Conservation (phyloP, 2,113 vertebrate species). For the Phaethornis superciliosus region DNA sequence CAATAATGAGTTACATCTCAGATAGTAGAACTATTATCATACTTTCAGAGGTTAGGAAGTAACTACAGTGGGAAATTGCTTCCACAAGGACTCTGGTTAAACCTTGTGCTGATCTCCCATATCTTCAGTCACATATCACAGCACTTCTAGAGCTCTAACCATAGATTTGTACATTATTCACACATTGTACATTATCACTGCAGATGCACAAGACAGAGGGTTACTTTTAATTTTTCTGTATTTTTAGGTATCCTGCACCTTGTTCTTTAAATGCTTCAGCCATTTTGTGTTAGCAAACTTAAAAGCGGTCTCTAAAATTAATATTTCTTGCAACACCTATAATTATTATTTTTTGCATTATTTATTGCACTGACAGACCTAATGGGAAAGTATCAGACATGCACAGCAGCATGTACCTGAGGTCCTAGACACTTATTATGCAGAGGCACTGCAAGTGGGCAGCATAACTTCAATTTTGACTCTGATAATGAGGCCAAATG, state of each 20-base stretch:
- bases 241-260: neutral
- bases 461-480: neutral
- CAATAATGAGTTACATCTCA: neutral
- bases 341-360: neutral
- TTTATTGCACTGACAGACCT: neutral
- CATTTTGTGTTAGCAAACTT: neutral
- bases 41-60: neutral
- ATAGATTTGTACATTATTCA: neutral
- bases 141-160: neutral
- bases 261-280: neutral
- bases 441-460: accelerated
- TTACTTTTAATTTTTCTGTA: neutral
- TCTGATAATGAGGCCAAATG: neutral
- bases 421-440: neutral
- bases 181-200: neutral
- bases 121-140: neutral
- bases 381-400: neutral
- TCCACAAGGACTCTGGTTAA: neutral
- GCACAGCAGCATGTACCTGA: neutral
- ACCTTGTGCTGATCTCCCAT: neutral
- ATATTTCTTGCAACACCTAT: neutral
- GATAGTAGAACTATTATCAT: neutral
- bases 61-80: neutral
- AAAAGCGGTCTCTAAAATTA: neutral
- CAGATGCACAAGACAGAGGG: neutral